phyloP scores from a whole-genome alignment of 2,113 vertebrate species.

The Anolis sagrei region DNA sequence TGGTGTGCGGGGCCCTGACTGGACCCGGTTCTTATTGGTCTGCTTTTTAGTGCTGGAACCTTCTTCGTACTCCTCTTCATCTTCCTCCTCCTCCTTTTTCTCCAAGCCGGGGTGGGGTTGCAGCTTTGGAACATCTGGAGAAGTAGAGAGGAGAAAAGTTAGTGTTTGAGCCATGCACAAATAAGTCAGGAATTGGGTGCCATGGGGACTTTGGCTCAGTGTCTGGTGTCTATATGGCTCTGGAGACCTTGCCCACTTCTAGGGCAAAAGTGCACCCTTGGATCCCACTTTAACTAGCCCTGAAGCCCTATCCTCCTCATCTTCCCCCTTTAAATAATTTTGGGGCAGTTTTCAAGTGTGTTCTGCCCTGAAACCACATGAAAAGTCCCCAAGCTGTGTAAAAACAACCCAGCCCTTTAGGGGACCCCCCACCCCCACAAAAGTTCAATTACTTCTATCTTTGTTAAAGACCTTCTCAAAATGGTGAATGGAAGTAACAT shows the following conservation, averaged over 20 bases:
- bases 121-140: slow-evolving; percentile 94
- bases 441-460: no score
- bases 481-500: no score
- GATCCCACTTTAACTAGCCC: no score
- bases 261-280: neutral
- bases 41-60: slow-evolving; percentile 85
- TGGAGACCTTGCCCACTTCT: neutral
- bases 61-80: slow-evolving; percentile 89
- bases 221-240: neutral
- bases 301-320: no score
- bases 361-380: no score
- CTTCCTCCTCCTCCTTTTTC: slow-evolving; percentile 91
- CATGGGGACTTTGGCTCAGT: neutral
- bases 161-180: slow-evolving; percentile 16
- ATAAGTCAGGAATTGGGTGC: neutral
- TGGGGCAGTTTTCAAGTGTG: no score
- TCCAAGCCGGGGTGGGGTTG: slow-evolving; percentile 96
- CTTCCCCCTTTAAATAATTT: no score
- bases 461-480: no score
- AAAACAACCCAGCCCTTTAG: no score
- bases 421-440: no score
- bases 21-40: slow-evolving; percentile 89
- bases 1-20: slow-evolving; percentile 94
- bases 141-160: slow-evolving; percentile 37
- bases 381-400: no score